Evolutionary conservation across 1,140 invertebrate genomes (phyloP), one percentile per base, ranked within the genome.

Genomic region (Temnothorax curvispinosus): DNA sequence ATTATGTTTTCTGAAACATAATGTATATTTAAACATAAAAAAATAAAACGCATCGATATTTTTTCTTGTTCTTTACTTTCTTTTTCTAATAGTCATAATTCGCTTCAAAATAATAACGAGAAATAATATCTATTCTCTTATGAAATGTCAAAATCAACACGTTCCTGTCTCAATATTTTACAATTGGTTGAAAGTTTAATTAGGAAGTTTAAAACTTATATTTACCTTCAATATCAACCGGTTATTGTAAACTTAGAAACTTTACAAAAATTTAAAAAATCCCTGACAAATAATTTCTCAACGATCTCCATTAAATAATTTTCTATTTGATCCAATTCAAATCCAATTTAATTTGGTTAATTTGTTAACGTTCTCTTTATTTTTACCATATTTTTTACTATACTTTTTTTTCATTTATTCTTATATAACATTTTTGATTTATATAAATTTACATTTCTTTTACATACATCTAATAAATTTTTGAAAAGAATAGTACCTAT

Each of bases 221-320:
- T 27, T 62, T 21, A 18, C 56, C 54, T 41, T 1, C 13, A 74
- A 58, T 75, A 11, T 1, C 11, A 7, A 21, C 7, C 13, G 50
- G 15, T 13, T 32, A 58, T 85, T 81, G 35, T 6, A 62, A 62
- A 60, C 15, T 67, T 75, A 38, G 11, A 41, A 87, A 80, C 38
- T 89, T 52, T 5, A 15, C 32, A 54, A 87, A 91, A 74, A 87
- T 84, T 88, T 89, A 62, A 86, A 88, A 88, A 90, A 74, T 56
- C 44, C 58, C n/a, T 60, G 18, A 35, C 65, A n/a, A 64, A 56
- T 64, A 65, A 69, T 80, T 80, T n/a, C 13, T 54, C 13, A 13
- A 54, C 0, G 38, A 8, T 69, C 21, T 15, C 4, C 2, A 27
- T 3, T 21, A 3, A 80, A 35, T 64, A 18, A 44, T 41, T 21